Conservation (phyloP, 2,888 invertebrate species). For the Athalia circularis region DNA sequence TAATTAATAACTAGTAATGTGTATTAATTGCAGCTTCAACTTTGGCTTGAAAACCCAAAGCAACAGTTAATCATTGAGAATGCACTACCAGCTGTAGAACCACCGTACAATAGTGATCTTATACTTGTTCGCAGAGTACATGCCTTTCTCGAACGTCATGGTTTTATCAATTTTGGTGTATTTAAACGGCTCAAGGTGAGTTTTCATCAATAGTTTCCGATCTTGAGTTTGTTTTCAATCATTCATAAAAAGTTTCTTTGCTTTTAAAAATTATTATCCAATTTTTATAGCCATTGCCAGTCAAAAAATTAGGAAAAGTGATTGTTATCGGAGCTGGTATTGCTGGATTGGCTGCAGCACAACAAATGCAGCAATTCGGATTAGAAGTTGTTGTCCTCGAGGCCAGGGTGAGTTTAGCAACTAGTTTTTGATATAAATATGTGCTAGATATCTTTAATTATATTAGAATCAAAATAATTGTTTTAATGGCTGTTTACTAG, state of each 20-base stretch:
- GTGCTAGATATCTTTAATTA: not conserved
- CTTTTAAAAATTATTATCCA: conserved; percentile 14
- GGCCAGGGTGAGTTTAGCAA: conserved; percentile 76
- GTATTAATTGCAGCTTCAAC: conserved; percentile 79
- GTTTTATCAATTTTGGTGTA: conserved; percentile 98
- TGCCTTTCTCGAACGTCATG: conserved; percentile 95
- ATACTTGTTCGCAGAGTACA: conserved; percentile 89
- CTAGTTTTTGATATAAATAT: not conserved
- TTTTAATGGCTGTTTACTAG: too few relatives aligned
- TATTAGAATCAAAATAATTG: too few relatives aligned
- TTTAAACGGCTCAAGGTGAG: conserved; percentile 90
- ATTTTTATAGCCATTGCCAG: conserved; percentile 70
- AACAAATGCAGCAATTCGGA: conserved; percentile 96
- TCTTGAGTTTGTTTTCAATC: conserved; percentile 78
- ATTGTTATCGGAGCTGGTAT: conserved; percentile 88
- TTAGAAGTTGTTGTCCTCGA: conserved; percentile 94
- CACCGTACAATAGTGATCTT: conserved; percentile 95
- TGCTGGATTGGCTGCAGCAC: conserved; percentile 95
- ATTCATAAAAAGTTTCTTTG: conserved; percentile 21
- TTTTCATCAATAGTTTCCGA: conserved; percentile 80
- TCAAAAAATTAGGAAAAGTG: conserved; percentile 77
- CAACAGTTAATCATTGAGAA: conserved; percentile 90
- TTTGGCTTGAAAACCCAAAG: conserved; percentile 98
- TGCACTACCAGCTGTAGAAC: conserved; percentile 87
- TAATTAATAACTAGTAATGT: conserved; percentile 9